A percentile compares a stretch with the other conserved stretches of the same genome.
phyloP scores from a whole-genome alignment of 2,113 vertebrate species.

The Vireo altiloquus region DNA sequence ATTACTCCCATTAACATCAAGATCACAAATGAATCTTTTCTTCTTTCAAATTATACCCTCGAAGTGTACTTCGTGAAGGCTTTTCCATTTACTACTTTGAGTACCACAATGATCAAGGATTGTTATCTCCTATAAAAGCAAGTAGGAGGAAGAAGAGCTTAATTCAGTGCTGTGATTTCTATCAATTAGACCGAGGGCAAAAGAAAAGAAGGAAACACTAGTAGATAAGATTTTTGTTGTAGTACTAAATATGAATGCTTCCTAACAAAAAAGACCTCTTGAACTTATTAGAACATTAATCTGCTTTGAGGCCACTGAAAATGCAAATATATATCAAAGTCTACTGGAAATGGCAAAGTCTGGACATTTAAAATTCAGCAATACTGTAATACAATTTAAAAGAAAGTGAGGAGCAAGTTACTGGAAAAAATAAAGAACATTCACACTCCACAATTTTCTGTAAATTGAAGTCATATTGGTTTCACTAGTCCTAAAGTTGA shows the following conservation, averaged over 20 bases:
- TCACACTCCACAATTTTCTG: background rate
- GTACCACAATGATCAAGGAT: background rate
- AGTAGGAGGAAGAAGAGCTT: background rate
- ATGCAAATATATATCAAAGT: background rate
- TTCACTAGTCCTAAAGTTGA: conserved; percentile 12
- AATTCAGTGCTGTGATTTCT: background rate
- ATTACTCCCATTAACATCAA: background rate
- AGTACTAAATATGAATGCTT: background rate
- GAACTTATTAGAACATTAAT: background rate
- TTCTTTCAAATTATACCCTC: background rate
- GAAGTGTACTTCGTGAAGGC: background rate
- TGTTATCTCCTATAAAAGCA: background rate
- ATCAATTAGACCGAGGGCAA: background rate
- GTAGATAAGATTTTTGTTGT: background rate
- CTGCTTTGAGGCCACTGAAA: background rate
- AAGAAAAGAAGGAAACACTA: background rate
- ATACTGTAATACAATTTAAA: background rate
- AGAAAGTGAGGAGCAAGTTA: background rate
- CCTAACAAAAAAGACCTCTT: background rate
- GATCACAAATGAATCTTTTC: background rate
- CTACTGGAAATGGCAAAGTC: background rate
- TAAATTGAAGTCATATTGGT: background rate
- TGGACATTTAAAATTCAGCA: background rate
- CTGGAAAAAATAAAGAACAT: background rate
- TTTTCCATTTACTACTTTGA: background rate